phyloP scores from a whole-genome alignment of 2,113 vertebrate genomes.

The Indicator maculatus region DNA sequence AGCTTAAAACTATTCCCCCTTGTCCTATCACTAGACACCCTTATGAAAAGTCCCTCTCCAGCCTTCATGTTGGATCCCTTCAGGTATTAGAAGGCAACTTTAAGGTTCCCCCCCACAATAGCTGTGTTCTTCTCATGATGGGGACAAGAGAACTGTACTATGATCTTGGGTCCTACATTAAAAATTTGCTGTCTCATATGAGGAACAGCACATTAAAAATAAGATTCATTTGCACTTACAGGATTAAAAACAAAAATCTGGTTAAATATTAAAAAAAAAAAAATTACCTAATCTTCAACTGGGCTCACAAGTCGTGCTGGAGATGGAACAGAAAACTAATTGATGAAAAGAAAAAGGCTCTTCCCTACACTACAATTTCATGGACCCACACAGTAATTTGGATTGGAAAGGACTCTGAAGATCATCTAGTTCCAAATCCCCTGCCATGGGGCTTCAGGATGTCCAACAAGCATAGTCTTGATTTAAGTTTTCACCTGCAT shows the following conservation, averaged over 20 bases:
- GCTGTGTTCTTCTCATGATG: no score
- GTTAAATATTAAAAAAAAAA: neutral
- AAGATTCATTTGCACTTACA: neutral
- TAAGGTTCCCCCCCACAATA: no score
- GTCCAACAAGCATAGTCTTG: neutral
- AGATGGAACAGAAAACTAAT: neutral
- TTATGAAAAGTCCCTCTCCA: no score
- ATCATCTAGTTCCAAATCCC: no score
- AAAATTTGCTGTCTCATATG: neutral
- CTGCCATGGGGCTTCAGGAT: no score
- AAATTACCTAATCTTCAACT: neutral
- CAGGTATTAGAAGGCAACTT: no score
- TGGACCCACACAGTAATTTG: no score
- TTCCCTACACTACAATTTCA: neutral
- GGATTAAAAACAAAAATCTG: neutral
- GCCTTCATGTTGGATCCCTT: no score
- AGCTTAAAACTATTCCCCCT: no score
- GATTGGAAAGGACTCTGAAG: no score
- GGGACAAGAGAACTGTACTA: neutral
- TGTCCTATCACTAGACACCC: no score
- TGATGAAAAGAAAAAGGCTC: neutral
- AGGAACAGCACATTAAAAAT: neutral
- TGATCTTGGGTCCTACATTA: neutral
- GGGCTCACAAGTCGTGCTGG: neutral
- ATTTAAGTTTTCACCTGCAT: neutral